Conservation (phyloP, 2,888 invertebrate genomes). For the Vanessa cardui region DNA sequence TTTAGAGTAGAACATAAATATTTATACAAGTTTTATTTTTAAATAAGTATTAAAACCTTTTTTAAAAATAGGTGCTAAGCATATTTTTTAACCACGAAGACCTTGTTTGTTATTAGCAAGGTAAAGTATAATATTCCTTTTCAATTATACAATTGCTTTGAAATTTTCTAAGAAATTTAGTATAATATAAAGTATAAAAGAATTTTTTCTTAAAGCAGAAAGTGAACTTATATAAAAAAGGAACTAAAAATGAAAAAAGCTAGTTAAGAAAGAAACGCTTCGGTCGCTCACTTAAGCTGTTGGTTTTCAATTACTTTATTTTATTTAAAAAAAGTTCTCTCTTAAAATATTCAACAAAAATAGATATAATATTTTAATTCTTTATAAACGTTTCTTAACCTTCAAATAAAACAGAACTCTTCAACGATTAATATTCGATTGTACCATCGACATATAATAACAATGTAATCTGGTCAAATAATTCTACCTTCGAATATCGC, state of each 20-base stretch:
- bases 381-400: too few species aligned
- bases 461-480: too few species aligned
- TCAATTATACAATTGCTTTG: conserved; percentile 9
- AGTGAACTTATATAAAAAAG: conserved; percentile 7
- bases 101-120: background rate
- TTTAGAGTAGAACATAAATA: background rate
- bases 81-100: too few species aligned
- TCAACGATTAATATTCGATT: too few species aligned
- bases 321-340: conserved; percentile 2
- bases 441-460: too few species aligned
- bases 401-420: too few species aligned
- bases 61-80: background rate
- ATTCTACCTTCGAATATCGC: too few species aligned
- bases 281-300: conserved; percentile 16
- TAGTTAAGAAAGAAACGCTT: conserved; percentile 4
- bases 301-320: conserved; percentile 14
- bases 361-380: background rate
- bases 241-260: conserved; percentile 10
- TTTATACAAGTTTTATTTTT: background rate
- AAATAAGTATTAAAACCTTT: background rate
- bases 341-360: conserved; percentile 4
- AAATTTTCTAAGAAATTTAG: conserved; percentile 2
- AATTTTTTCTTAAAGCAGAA: background rate
- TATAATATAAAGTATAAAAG: conserved; percentile 3
- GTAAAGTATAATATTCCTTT: background rate